Evolutionary conservation across 2,113 vertebrate genomes (phyloP), one percentile per base, ranked within the genome.

Genomic region (Pseudopodoces humilis): DNA sequence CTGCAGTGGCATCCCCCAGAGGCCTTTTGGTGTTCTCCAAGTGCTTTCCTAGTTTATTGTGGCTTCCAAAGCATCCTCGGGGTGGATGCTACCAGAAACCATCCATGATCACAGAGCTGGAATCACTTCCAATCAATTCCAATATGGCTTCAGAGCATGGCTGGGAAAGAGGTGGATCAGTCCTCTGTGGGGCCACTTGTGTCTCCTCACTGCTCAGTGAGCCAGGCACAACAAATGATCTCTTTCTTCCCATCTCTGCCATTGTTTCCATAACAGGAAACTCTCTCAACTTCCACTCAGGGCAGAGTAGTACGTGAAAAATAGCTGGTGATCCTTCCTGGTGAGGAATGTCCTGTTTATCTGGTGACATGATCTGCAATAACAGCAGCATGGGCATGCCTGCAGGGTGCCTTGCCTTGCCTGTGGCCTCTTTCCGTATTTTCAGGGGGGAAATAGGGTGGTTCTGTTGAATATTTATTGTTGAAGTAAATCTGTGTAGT

Each of bases 381-480:
- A 50, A 9, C 56, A 88, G 13, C 1, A 1, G 5, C 30, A 8
- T 0, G 5, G 60, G 28, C 56, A 3, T n/a, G 62, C 39, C 74
- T 43, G 35, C n/a, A 9, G 77, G 63, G 30, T 55, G 52, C 23
- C 31, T 46, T 20, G 52, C 47, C 43, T 56, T 28, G 33, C 35
- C 23, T 71, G 53, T 43, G 50, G 56, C 58, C 60, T 75, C 1
- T 17, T 55, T 8, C 33, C 14, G 9, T 31, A 1, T 87, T 91
- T 95, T 76, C 15, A 3, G 58, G 27, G 52, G 30, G 21, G 8
- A 52, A 59, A 15, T 62, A 10, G 6, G 39, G 35, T 79, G 53
- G 7, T 41, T 37, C 35, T 83, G 49, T 74, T 8, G 22, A 7
- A 27, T 72, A 44, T 23, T 75, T 19, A 27, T 25, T 0, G 0